These are phyloP conservation scores for Halichoerus grypus DNA, from an alignment of 2,113 vertebrate genomes.

Conservation along the genomic window DNA sequence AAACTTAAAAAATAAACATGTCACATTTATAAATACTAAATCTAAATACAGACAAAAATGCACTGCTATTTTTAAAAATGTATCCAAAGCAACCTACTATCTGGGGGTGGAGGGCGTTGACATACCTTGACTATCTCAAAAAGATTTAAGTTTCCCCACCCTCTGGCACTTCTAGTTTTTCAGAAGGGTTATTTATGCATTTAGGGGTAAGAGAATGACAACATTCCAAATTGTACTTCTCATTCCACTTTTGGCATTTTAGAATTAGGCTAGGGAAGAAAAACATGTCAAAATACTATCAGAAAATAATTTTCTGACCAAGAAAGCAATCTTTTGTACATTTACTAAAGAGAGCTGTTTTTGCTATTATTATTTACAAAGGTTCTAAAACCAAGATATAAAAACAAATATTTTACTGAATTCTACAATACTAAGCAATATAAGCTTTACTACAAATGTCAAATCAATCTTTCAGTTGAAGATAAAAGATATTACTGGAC, in stretches of 20 bases:
- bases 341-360: background rate
- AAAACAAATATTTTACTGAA: slow-evolving; percentile 35
- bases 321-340: slow-evolving; percentile 4
- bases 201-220: background rate
- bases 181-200: background rate
- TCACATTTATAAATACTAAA: slow-evolving; percentile 54
- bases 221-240: background rate
- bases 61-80: slow-evolving; percentile 43
- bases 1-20: background rate
- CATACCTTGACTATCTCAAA: background rate
- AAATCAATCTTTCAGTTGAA: slow-evolving; percentile 29
- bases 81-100: background rate
- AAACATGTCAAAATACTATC: slow-evolving; percentile 17
- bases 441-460: background rate
- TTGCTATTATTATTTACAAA: slow-evolving; percentile 53
- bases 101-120: background rate
- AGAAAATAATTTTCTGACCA: slow-evolving; percentile 54
- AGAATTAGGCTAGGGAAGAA: background rate
- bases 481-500: slow-evolving; percentile 19
- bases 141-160: background rate
- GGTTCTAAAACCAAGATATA: slow-evolving; percentile 31
- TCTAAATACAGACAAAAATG: slow-evolving; percentile 38
- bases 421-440: slow-evolving; percentile 23
- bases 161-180: background rate
- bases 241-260: slow-evolving; percentile 1